Evolutionary conservation across 64 coral and sea anemone species (phyloP).

Genomic region (Pocillopora damicornis): DNA sequence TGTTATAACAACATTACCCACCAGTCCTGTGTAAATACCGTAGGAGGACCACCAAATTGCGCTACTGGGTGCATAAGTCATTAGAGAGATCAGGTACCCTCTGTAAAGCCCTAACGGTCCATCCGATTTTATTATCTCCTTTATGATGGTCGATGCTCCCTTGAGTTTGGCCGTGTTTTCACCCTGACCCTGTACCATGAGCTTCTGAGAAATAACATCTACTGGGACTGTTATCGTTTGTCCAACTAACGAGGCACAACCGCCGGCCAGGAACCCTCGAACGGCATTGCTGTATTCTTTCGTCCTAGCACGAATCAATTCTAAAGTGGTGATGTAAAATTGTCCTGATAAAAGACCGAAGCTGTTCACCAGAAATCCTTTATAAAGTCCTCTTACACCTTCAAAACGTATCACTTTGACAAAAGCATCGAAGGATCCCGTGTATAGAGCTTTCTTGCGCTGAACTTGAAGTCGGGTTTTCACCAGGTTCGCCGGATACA

Average conservation of each 20-base stretch:
- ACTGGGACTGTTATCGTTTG: conserved; percentile 95
- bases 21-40: conserved; percentile 55
- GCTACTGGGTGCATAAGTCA: conserved; percentile 95
- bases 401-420: conserved; percentile 78
- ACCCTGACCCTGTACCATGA: conserved; percentile 97
- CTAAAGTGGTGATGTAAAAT: conserved; percentile 95
- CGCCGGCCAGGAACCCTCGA: conserved; percentile 88
- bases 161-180: conserved; percentile 61
- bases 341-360: conserved; percentile 82
- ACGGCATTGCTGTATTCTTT: conserved; percentile 66
- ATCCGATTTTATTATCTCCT: conserved; percentile 50
- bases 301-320: conserved; percentile 70
- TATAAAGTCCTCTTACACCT: conserved; percentile 92
- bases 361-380: conserved; percentile 91
- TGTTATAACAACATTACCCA: conserved; percentile 53
- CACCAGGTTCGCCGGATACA: conserved; percentile 92
- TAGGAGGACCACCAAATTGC: conserved; percentile 92
- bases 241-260: conserved; percentile 80
- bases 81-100: conserved; percentile 83
- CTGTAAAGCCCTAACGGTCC: conserved; percentile 77
- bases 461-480: conserved; percentile 97
- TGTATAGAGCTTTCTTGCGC: conserved; percentile 87
- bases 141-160: conserved; percentile 47
- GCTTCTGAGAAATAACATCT: conserved; percentile 86
- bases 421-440: conserved; percentile 96